Base-by-base conservation (phyloP, 53 echinoderm and acorn worm genomes). In the Arbacia lixula region DNA sequence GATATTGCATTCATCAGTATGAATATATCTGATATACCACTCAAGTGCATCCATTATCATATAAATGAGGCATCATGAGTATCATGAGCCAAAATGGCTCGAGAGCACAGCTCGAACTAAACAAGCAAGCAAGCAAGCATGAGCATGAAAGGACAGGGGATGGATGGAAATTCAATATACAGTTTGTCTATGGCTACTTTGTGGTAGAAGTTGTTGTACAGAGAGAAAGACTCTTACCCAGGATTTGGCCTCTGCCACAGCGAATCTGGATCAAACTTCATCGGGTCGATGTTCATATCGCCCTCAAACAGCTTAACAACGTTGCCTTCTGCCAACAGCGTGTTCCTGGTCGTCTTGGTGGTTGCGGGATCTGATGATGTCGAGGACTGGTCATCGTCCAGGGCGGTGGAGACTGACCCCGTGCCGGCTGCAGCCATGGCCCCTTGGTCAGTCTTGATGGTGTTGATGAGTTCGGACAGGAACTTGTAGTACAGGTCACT, bases 321-420 rank as follows among this genome's bases (percentile, higher is more conserved):
- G 61, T 87, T 95, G 32, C 99, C 99, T 68, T 99, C 94, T 34
- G 99, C 99, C 27, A 99, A 87, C 33, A 99, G 92, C 5, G 99
- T 99, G 71, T 99, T 99, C 42, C 84, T 85, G 27, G 86, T 76
- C 20, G 64, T 39, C 30, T 53, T 74, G 1, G 37, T 60, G n/a
- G n/a, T n/a, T 14, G 60, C 6, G 57, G 83, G 66, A 52, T 60
- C 53, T n/a, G 82, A 81, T 25, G 82, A 81, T 16, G 63, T 62
- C 3, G 82, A 81, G 16, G 46, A 46, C 35, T 81, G 82, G 63
- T 81, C 82, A 33, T 81, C 82, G 6, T 81, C 65, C 4, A 81
- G 63, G 33, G 63, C 82, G 20, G 82, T 81, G 64, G 77, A 35
- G 58, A 77, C 58, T 26, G 77, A 77, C 51, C 78, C 94, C 22